Conservation (phyloP, 2,888 invertebrate genomes). For the Xestia rhomboidea region DNA sequence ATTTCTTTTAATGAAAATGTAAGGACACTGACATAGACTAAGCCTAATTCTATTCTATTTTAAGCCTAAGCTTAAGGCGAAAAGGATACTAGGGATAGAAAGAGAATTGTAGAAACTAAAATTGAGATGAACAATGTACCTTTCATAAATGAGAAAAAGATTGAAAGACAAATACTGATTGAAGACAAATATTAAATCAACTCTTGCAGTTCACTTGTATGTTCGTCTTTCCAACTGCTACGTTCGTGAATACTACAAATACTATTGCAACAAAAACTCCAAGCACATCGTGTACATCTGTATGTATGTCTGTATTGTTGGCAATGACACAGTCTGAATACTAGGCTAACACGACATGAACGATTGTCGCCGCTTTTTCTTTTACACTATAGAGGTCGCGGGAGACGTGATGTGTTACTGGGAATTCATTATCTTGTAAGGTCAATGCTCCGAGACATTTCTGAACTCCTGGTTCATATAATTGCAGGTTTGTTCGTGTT, state of each 20-base stretch:
- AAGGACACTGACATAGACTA: not conserved
- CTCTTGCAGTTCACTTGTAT: not conserved
- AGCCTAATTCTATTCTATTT: too few relatives aligned
- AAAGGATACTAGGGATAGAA: not conserved
- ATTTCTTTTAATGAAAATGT: not conserved
- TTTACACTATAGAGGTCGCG: conserved; percentile 53
- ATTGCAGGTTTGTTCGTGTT: not conserved
- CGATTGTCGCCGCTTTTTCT: conserved; percentile 59
- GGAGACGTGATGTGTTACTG: conserved; percentile 22
- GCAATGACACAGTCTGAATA: conserved; percentile 63
- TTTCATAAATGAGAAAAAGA: not conserved
- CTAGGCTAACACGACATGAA: conserved; percentile 56
- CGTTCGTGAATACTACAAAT: conserved; percentile 9
- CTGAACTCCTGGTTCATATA: conserved; percentile 34
- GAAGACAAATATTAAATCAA: not conserved
- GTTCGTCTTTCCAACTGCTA: not conserved
- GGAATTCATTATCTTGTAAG: conserved; percentile 37
- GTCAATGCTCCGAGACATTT: conserved; percentile 21
- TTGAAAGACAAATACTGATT: accelerated
- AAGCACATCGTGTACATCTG: conserved; percentile 30
- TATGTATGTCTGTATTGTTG: conserved; percentile 49
- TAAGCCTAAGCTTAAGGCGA: too few relatives aligned
- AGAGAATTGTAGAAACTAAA: not conserved
- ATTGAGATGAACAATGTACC: not conserved
- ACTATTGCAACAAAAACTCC: conserved; percentile 30